A percentile compares a stretch with the other conserved stretches of the same genome.
Evolutionary conservation across 2,888 invertebrate species (phyloP).

Genomic region (Cinara cedri): DNA sequence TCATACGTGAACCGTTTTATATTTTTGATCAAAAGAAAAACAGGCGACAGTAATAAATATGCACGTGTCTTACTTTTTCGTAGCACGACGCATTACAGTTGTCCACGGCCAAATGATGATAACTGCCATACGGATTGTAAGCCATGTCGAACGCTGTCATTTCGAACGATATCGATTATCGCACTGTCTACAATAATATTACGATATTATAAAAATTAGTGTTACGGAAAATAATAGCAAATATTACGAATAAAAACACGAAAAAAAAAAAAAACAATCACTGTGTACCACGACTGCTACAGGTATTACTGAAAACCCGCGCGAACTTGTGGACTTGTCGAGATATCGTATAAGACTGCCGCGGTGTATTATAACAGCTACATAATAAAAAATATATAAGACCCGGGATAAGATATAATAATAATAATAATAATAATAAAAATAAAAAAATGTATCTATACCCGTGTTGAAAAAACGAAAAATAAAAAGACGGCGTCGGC

Average conservation of each 20-base stretch:
- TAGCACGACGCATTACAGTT: constrained; percentile 48
- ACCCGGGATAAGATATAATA: no score
- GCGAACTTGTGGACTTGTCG: constrained; percentile 44
- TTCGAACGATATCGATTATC: constrained; percentile 15
- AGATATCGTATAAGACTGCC: constrained; percentile 41
- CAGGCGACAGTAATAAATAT: no score
- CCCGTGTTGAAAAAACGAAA: background rate
- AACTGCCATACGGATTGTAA: constrained; percentile 36
- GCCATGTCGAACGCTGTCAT: constrained; percentile 52
- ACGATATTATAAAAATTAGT: background rate
- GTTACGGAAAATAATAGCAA: background rate
- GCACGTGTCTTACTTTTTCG: constrained; percentile 33
- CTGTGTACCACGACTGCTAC: no score
- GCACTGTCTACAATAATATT: constrained; percentile 9
- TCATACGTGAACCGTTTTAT: no score
- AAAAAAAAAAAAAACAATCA: constrained; percentile 10
- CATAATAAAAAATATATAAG: no score
- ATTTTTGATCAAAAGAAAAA: no score
- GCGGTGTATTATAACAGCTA: background rate
- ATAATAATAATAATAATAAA: no score
- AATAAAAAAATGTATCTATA: constrained; percentile 39
- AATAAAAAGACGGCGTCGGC: constrained; percentile 31
- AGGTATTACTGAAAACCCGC: background rate
- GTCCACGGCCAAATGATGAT: constrained; percentile 36
- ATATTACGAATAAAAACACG: background rate